These are phyloP conservation scores for Spongilla lacustris DNA, from an alignment of 37 sponge, comb jelly and placozoan species.

Conservation along the genomic window DNA sequence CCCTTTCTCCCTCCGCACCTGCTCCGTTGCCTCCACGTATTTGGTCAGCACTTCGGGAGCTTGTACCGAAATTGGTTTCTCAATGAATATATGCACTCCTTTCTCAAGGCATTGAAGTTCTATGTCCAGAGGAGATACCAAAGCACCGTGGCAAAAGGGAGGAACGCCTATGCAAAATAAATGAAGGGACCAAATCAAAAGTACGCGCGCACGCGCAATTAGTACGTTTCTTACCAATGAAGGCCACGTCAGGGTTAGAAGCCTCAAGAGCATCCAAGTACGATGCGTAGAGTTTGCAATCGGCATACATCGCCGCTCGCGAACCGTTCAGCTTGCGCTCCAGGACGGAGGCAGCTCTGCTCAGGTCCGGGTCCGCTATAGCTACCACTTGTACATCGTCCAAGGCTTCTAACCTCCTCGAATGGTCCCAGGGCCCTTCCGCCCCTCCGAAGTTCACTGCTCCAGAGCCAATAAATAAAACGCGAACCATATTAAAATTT, in stretches of 20 bases:
- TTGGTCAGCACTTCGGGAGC: constrained; percentile 63
- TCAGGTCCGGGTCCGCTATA: constrained; percentile 66
- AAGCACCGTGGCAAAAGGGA: constrained; percentile 68
- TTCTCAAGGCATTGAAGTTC: constrained; percentile 74
- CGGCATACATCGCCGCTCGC: constrained; percentile 45
- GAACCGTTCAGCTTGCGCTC: constrained; percentile 46
- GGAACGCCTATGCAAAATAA: constrained; percentile 66
- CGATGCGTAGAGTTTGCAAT: constrained; percentile 51
- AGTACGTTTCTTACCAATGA: constrained; percentile 68
- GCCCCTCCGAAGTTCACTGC: constrained; percentile 90
- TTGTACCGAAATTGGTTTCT: constrained; percentile 84
- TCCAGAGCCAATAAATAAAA: constrained; percentile 78
- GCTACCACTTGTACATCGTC: constrained; percentile 75
- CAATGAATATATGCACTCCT: constrained; percentile 82
- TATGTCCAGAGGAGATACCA: constrained; percentile 41
- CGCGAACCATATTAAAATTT: background rate
- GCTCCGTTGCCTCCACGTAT: constrained; percentile 57
- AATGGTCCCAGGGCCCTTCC: constrained; percentile 88
- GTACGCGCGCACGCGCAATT: no score
- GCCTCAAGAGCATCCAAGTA: constrained; percentile 18
- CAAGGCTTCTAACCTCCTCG: constrained; percentile 66
- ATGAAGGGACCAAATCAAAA: no score
- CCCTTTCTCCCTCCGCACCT: constrained; percentile 22
- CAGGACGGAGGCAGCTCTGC: constrained; percentile 59
- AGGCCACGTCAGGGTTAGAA: constrained; percentile 55